Evolutionary conservation across 2,113 vertebrate species (phyloP), one percentile per base, ranked within the genome.

Genomic region (Cisticola juncidis): DNA sequence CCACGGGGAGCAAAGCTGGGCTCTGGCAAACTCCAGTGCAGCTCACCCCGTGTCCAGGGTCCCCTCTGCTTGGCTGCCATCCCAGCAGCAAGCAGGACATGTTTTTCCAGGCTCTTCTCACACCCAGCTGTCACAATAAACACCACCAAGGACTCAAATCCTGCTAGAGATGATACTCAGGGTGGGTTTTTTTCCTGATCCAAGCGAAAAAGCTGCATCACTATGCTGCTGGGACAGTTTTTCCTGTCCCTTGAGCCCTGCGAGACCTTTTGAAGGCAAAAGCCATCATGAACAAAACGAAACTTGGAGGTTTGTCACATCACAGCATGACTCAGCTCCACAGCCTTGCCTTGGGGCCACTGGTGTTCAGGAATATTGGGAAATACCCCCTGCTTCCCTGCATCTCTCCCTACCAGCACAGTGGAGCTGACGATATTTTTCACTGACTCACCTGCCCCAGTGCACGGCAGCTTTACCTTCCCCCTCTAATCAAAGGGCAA

Each of bases 11-110:
- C 62, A 76, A 64, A 90, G 15, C 40, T 35, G 60, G 14, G 18
- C 31, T 92, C 35, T 64, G 36, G n/a, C 72, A 84, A 91, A 42
- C 44, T 33, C 40, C 21, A 4, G 3, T 15, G 3, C 16, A 31
- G 7, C n/a, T 19, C 44, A 45, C 0, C 3, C 51, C 0, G 0
- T 11, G 44, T 14, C 80, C 70, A 45, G 40, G 7, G 36, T 60
- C 90, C n/a, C 87, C 28, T 57, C 73, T 80, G 31, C 61, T 58
- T 14, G 3, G 31, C 65, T 33, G 33, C 54, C 60, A 35, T 8
- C 54, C 71, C 77, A 56, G 45, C 18, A 25, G 26, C 90, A 36
- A 56, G 0, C 0, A 25, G 58, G 73, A 72, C 0, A 7, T 16
- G 6, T 53, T 87, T 73, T 61, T 54, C 44, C 76, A 36, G 51